Conservation (phyloP, 2,113 vertebrate species). For the Antennarius striatus region DNA sequence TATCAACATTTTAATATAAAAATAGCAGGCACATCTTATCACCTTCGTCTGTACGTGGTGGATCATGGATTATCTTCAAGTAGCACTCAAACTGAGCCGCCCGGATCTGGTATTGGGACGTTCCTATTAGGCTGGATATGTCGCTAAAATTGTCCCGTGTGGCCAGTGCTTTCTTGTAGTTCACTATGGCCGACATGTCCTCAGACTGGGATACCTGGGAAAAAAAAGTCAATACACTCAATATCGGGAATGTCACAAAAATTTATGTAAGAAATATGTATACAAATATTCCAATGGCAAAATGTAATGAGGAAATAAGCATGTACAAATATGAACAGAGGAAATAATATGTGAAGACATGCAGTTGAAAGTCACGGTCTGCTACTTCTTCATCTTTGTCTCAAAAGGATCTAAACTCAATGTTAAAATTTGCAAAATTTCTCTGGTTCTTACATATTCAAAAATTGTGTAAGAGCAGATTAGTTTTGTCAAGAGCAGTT, state of each 20-base stretch:
- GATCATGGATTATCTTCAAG: slow-evolving; percentile 79
- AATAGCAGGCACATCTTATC: not conserved
- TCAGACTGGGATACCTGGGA: slow-evolving; percentile 61
- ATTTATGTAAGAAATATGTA: not conserved
- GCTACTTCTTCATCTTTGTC: too few species aligned
- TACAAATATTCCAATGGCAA: too few species aligned
- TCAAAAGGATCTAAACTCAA: too few species aligned
- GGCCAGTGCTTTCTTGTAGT: not conserved
- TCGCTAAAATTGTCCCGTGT: slow-evolving; percentile 42
- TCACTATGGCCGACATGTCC: slow-evolving; percentile 32
- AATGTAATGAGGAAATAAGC: too few species aligned
- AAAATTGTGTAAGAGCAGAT: too few species aligned
- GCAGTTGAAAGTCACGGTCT: too few species aligned
- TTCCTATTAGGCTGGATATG: slow-evolving; percentile 15
- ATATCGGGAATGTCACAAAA: not conserved
- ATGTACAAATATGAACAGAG: not conserved
- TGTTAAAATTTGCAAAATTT: too few species aligned
- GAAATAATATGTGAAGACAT: too few species aligned
- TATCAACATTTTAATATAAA: not conserved
- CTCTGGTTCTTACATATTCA: too few species aligned
- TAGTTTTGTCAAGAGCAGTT: too few species aligned
- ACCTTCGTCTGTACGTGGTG: slow-evolving; percentile 65
- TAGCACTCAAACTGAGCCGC: slow-evolving; percentile 83
- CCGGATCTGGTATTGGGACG: slow-evolving; percentile 66
- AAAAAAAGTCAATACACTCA: not conserved